phyloP scores from a whole-genome alignment of 2,113 vertebrate species.

The Aleadryas rufinucha region DNA sequence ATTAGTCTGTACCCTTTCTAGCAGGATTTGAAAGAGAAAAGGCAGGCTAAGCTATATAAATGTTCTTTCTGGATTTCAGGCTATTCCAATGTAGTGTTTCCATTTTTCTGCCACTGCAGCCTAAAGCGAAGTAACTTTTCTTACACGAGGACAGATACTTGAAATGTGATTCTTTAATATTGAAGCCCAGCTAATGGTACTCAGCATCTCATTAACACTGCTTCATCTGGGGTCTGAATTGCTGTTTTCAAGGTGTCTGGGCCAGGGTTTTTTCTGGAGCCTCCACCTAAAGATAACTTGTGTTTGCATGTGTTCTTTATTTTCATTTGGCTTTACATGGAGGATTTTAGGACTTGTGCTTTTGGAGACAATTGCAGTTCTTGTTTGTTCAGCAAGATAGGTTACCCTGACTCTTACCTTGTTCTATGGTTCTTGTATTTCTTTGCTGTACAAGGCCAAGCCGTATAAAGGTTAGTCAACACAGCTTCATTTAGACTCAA shows the following conservation, averaged over 20 bases:
- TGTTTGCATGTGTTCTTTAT: neutral
- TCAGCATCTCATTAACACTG: neutral
- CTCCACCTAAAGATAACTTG: neutral
- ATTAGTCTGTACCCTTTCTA: neutral
- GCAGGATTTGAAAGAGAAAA: neutral
- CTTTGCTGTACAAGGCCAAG: neutral
- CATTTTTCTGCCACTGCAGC: neutral
- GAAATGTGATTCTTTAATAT: neutral
- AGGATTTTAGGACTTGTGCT: neutral
- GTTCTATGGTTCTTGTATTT: neutral
- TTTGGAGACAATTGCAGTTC: neutral
- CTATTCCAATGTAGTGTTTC: neutral
- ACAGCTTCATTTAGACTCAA: neutral
- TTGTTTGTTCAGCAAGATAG: neutral
- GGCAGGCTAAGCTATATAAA: neutral
- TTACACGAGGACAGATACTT: neutral
- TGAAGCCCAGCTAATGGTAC: neutral
- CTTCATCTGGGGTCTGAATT: neutral
- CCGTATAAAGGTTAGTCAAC: neutral
- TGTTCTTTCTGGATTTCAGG: neutral
- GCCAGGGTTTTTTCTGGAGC: neutral
- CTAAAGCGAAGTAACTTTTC: neutral
- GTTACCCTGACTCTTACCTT: neutral
- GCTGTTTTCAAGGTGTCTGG: neutral
- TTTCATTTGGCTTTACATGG: neutral